Conservation (phyloP, 2,797 vertebrate genomes). For the Xyrichtys novacula region DNA sequence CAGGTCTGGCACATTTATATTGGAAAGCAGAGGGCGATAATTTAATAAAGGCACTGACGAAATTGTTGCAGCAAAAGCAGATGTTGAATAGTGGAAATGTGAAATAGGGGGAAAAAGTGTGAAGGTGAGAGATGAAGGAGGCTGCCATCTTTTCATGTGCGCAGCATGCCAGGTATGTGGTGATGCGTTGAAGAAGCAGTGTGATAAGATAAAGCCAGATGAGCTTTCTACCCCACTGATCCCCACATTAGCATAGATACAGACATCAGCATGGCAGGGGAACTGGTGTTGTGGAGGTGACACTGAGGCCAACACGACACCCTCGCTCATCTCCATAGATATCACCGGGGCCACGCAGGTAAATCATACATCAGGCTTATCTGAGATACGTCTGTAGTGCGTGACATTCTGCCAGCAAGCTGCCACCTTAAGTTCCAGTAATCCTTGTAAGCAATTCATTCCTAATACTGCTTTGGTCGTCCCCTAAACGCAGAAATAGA, state of each 20-base stretch:
- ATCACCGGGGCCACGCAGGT: conserved; percentile 69
- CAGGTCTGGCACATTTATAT: conserved; percentile 32
- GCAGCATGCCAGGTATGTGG: conserved; percentile 64
- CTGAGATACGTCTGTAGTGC: conserved; percentile 62
- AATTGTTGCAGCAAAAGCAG: conserved; percentile 46
- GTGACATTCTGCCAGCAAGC: conserved; percentile 65
- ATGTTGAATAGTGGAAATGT: conserved; percentile 52
- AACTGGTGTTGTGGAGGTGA: conserved; percentile 69
- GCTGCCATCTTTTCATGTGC: conserved; percentile 59
- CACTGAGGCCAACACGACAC: conserved; percentile 60
- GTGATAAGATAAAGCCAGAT: conserved; percentile 85
- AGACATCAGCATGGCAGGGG: conserved; percentile 74
- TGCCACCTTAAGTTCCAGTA: conserved; percentile 67
- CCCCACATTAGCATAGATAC: conserved; percentile 87
- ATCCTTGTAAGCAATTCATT: conserved; percentile 66
- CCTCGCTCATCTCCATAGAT: conserved; percentile 83
- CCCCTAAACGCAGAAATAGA: conserved; percentile 44
- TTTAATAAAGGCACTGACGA: conserved; percentile 37
- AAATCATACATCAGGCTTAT: conserved; percentile 75
- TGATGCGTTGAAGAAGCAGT: conserved; percentile 50
- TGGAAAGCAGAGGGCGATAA: conserved; percentile 26
- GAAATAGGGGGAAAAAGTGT: conserved; percentile 43
- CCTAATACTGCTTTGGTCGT: conserved; percentile 51
- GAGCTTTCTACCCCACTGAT: conserved; percentile 72
- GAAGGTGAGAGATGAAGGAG: conserved; percentile 43